phyloP scores from a whole-genome alignment of 1,140 invertebrate species.

The Drosophila aff. region DNA sequence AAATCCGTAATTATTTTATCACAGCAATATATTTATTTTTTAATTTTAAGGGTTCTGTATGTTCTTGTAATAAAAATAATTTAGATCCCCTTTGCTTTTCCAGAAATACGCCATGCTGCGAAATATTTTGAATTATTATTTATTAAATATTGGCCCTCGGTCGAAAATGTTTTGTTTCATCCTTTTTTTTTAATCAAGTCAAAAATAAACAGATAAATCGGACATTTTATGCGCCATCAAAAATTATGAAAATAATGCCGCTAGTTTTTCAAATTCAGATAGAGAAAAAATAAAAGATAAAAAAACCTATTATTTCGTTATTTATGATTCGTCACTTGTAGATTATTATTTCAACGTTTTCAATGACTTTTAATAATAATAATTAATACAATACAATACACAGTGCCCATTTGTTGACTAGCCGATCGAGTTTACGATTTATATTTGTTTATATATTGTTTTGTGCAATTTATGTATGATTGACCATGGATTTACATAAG shows the following conservation, averaged over 20 bases:
- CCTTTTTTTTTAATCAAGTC: no score
- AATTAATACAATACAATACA: conserved; percentile 2
- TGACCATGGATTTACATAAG: conserved; percentile 34
- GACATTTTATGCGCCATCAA: not conserved
- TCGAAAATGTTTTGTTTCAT: not conserved
- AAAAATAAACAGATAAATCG: no score
- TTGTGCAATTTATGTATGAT: conserved; percentile 8
- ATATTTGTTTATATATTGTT: not conserved
- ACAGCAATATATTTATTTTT: conserved; percentile 34
- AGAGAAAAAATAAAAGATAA: not conserved
- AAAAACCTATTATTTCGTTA: no score
- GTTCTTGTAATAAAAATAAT: not conserved
- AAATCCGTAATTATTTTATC: conserved; percentile 46
- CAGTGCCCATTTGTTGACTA: conserved; percentile 3
- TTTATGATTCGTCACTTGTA: not conserved
- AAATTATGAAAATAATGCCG: not conserved
- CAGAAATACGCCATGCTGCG: not conserved
- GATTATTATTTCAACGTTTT: not conserved
- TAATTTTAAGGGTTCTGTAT: conserved; percentile 10
- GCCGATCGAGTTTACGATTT: not conserved
- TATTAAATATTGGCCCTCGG: not conserved
- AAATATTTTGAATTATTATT: not conserved
- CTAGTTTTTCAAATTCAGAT: not conserved
- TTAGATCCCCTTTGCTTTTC: not conserved
- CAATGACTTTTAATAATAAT: not conserved